These are phyloP conservation scores for Pangasius djambal DNA, from an alignment of 2,797 vertebrate species.

Conservation along the genomic window DNA sequence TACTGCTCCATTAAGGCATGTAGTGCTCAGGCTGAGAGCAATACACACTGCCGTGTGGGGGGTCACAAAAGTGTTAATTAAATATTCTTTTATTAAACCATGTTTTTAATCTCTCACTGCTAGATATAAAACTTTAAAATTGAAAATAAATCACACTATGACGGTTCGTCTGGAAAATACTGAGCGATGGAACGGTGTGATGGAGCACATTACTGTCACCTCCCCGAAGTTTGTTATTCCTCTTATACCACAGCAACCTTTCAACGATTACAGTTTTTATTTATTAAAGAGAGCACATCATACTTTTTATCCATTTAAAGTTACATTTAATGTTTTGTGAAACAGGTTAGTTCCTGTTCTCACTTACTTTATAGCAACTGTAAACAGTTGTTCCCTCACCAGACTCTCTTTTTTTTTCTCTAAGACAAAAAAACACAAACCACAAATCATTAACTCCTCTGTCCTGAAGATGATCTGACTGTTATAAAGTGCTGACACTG, in stretches of 20 bases:
- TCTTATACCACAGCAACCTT: not conserved
- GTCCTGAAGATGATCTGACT: not conserved
- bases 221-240: not conserved
- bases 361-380: not conserved
- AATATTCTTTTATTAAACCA: not conserved
- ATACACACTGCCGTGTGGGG: not conserved
- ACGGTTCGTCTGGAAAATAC: not conserved
- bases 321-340: not conserved
- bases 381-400: not conserved
- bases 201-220: not conserved
- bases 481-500: not conserved
- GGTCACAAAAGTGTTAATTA: not conserved
- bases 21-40: not conserved
- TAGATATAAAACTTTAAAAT: not conserved
- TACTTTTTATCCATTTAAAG: not conserved
- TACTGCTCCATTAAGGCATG: not conserved
- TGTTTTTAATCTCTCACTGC: not conserved
- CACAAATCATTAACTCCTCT: too few relatives aligned
- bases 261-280: not conserved
- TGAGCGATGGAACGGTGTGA: not conserved
- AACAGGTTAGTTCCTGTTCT: not conserved
- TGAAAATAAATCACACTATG: not conserved
- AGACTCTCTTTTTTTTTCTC: not conserved
- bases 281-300: not conserved
- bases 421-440: too few relatives aligned